Percentiles rank a stretch among this genome's conserved stretches.
Evolutionary conservation across 2,797 vertebrate species (phyloP).

Genomic region (Mus spretus): DNA sequence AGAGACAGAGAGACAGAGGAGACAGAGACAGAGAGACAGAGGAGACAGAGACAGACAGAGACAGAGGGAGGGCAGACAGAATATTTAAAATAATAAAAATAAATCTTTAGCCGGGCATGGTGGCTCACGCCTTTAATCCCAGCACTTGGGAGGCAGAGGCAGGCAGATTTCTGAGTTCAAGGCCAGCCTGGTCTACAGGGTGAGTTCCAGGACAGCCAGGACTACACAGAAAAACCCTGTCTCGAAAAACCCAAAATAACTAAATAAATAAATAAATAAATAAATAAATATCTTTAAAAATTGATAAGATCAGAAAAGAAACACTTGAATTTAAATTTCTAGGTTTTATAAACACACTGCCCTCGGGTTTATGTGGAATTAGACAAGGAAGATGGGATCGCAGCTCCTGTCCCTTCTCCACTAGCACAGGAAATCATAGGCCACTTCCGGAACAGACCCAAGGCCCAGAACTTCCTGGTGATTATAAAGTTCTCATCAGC

Average conservation of each 20-base stretch:
- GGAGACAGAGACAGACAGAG: too few species aligned
- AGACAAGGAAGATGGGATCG: neutral
- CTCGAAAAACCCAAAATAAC: neutral
- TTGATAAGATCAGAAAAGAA: neutral
- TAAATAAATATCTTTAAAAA: neutral
- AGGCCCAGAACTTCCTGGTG: neutral
- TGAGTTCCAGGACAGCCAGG: too few species aligned
- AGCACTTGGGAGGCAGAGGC: too few species aligned
- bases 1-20: too few species aligned
- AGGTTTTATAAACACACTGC: neutral
- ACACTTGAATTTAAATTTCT: neutral
- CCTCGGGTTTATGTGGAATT: constrained; percentile 35
- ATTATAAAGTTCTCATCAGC: constrained; percentile 70
- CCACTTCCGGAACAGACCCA: constrained; percentile 9
- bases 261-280: neutral
- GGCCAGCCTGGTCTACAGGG: too few species aligned
- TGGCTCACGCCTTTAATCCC: too few species aligned
- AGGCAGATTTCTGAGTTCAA: too few species aligned
- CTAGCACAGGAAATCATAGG: constrained; percentile 9
- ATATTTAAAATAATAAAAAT: neutral
- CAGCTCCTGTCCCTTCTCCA: neutral
- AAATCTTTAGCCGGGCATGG: neutral
- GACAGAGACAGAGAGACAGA: too few species aligned
- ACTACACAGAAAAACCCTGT: too few species aligned
- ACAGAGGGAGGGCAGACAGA: neutral